Percentiles rank a stretch among this genome's conserved stretches.
Conservation (phyloP, 2,797 vertebrate genomes). For the Tragopan temminckii region DNA sequence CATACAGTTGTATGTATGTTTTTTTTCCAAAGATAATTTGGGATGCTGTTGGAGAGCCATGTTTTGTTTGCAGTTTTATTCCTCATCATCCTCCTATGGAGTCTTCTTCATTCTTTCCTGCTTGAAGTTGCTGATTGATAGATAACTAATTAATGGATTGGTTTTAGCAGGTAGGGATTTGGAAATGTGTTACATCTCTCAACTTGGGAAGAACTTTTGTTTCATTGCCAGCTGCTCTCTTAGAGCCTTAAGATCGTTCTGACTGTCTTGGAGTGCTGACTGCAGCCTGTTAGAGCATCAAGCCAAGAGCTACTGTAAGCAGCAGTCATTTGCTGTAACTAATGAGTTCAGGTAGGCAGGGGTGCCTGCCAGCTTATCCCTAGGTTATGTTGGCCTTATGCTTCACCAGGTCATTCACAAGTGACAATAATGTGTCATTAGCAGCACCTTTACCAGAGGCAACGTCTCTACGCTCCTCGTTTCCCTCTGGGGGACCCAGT, state of each 20-base stretch:
- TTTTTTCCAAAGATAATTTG: slow-evolving; percentile 14
- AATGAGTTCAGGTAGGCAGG: neutral
- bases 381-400: neutral
- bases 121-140: slow-evolving; percentile 57
- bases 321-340: neutral
- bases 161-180: neutral
- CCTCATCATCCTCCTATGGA: neutral
- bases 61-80: neutral
- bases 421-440: fast-evolving
- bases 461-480: neutral
- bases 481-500: fast-evolving
- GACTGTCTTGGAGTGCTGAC: neutral
- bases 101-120: slow-evolving; percentile 34
- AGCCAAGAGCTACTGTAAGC: neutral
- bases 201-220: neutral
- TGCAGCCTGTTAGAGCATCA: neutral
- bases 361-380: neutral
- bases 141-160: slow-evolving; percentile 31
- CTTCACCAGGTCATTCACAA: neutral
- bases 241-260: neutral
- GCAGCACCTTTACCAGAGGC: neutral
- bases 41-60: neutral
- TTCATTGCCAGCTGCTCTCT: neutral
- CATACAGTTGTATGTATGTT: neutral
- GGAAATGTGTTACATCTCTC: neutral